Base-by-base conservation (phyloP, 2,113 vertebrate species). In the Amphiprion percula region DNA sequence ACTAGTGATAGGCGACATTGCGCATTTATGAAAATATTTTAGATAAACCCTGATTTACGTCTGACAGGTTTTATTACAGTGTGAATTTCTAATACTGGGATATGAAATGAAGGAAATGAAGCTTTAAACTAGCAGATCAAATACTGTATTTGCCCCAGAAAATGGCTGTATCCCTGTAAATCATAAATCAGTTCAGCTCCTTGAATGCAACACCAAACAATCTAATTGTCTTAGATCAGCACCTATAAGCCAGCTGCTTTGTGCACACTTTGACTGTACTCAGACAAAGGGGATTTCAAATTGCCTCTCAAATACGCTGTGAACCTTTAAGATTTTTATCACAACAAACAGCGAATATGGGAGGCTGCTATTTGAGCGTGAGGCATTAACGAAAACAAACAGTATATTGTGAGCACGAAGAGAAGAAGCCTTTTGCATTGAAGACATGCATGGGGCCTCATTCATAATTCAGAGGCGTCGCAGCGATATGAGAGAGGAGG, bases 381-480 rank as follows among this genome's bases (percentile, higher is more conserved):
- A 70, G 68, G 59, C 80, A 30, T 88, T 86, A 85, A 83, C 10
- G 12, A 89, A 88, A 88, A 87, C 81, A 90, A 87, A 90, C 83
- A 82, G 41, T 61, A 80, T 59, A 85, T 74, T 71, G 79, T 69
- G 83, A 72, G 64, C 46, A 39, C 28, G 79, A 77, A 77, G 83
- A 62, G 68, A 74, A 50, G 70, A 63, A 87, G 67, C 52, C 54
- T 83, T 85, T 79, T 77, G 82, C 78, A 59, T 49, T 69, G 68
- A 86, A 80, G 77, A 84, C 79, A 83, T 88, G 78, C 89, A 88
- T 30, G 58, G 71, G 86, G 90, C 86, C 89, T 94, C 93, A 92
- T 93, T 93, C 88, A 92, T 93, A 92, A 94, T 94, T 94, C 90
- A 92, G 87, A 90, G 86, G 87, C 85, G 87, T 92, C 87, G 81